Evolutionary conservation across 2,113 vertebrate genomes (phyloP).

Genomic region (Cricetomys ansorgei): DNA sequence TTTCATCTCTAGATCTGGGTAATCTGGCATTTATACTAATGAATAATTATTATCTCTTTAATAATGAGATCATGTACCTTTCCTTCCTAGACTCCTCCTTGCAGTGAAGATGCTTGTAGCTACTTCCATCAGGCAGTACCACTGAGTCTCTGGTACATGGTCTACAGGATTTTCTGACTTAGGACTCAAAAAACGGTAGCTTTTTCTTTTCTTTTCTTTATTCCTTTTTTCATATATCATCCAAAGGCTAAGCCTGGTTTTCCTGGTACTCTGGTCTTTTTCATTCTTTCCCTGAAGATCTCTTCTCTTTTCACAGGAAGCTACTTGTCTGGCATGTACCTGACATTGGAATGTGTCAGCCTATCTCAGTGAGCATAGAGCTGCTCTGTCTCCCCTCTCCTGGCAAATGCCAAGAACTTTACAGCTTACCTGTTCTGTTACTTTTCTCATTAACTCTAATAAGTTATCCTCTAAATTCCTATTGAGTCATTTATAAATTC

Average conservation of each 20-base stretch:
- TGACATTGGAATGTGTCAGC: not conserved
- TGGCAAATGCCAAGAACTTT: not conserved
- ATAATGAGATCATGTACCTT: not conserved
- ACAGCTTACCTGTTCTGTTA: not conserved
- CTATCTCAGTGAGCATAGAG: not conserved
- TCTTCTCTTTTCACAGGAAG: not conserved
- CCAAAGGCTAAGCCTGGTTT: not conserved
- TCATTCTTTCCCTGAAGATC: not conserved
- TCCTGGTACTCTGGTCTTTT: not conserved
- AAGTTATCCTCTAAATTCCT: not conserved
- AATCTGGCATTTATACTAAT: not conserved
- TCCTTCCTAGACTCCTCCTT: not conserved
- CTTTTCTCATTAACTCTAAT: not conserved
- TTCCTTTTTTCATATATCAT: not conserved
- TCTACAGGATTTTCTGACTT: not conserved
- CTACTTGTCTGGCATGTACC: not conserved
- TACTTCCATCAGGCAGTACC: not conserved
- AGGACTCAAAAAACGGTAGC: not conserved
- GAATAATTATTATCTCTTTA: not conserved
- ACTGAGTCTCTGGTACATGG: too few species aligned
- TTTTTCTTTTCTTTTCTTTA: not conserved
- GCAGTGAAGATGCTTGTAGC: not conserved
- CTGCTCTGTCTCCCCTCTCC: not conserved
- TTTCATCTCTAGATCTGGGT: not conserved
- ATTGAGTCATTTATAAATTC: not conserved